Percentiles rank a stretch among this genome's conserved stretches.
Evolutionary conservation across 1,140 invertebrate species (phyloP).

Genomic region (Polyergus mexicanus): DNA sequence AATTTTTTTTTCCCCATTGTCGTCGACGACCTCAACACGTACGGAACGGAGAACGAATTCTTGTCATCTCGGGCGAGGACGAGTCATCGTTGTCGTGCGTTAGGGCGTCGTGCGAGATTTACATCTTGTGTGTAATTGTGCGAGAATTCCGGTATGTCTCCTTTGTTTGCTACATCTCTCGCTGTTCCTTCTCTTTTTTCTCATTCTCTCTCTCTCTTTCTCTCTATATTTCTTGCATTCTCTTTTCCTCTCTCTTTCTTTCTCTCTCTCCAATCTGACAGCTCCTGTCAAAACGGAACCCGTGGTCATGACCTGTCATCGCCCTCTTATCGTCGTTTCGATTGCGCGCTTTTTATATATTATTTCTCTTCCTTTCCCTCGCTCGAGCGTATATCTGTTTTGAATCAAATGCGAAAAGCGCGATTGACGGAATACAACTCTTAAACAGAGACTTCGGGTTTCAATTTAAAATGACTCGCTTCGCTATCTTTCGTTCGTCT

Average conservation of each 20-base stretch:
- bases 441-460: background rate
- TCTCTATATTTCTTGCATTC: background rate
- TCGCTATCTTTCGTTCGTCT: background rate
- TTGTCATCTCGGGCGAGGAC: background rate
- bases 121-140: constrained; percentile 32
- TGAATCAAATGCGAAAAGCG: background rate
- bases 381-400: constrained; percentile 23
- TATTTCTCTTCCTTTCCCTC: background rate
- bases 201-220: too few species aligned
- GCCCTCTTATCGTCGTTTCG: constrained; percentile 11
- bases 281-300: constrained; percentile 74
- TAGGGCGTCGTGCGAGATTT: background rate
- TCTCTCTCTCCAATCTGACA: constrained; percentile 63
- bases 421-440: background rate
- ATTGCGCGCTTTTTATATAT: background rate
- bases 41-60: constrained; percentile 4
- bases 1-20: constrained; percentile 30
- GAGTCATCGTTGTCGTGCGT: constrained; percentile 10
- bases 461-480: background rate
- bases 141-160: constrained; percentile 63
- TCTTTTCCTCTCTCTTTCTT: background rate
- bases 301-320: constrained; percentile 62
- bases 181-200: constrained; percentile 29
- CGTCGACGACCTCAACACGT: constrained; percentile 57
- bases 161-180: constrained; percentile 70